A percentile compares a stretch with the other conserved stretches of the same genome.
These are phyloP conservation scores for Perca schrenkii DNA, from an alignment of 2,113 vertebrate species.

Conservation along the genomic window DNA sequence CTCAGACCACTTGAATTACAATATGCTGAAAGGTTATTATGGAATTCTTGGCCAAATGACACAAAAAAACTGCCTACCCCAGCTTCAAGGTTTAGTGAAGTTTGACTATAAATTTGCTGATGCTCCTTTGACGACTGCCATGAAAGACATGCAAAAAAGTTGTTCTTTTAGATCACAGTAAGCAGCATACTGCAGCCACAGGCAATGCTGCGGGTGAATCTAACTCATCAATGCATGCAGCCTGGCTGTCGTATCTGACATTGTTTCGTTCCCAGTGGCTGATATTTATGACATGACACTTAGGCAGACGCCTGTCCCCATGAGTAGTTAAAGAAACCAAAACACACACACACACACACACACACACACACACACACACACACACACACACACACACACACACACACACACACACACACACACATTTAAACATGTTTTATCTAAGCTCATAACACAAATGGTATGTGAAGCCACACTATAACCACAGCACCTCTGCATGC, in stretches of 20 bases:
- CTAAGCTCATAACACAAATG: neutral
- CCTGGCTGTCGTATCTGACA: constrained; percentile 5
- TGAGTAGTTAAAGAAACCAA: constrained; percentile 30
- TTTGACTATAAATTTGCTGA: neutral
- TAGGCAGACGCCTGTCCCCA: constrained; percentile 26
- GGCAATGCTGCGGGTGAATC: constrained; percentile 22
- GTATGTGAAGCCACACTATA: constrained; percentile 6
- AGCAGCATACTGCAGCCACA: constrained; percentile 5
- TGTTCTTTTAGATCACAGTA: constrained; percentile 9
- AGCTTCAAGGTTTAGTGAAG: neutral
- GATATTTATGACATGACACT: constrained; percentile 26
- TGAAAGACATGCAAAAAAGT: neutral
- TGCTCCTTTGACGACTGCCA: neutral
- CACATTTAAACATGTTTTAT: neutral
- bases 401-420: neutral
- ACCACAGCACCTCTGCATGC: neutral
- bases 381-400: neutral
- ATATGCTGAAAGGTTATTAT: too few species aligned
- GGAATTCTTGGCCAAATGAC: too few species aligned
- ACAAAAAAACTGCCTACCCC: too few species aligned
- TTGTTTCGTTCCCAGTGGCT: constrained; percentile 24
- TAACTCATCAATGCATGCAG: constrained; percentile 2
- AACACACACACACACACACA: neutral
- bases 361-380: neutral
- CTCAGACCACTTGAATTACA: too few species aligned